Percentiles rank a stretch among this genome's conserved stretches.
These are phyloP conservation scores for Myotis myotis DNA, from an alignment of 2,797 vertebrate species.

Conservation along the genomic window DNA sequence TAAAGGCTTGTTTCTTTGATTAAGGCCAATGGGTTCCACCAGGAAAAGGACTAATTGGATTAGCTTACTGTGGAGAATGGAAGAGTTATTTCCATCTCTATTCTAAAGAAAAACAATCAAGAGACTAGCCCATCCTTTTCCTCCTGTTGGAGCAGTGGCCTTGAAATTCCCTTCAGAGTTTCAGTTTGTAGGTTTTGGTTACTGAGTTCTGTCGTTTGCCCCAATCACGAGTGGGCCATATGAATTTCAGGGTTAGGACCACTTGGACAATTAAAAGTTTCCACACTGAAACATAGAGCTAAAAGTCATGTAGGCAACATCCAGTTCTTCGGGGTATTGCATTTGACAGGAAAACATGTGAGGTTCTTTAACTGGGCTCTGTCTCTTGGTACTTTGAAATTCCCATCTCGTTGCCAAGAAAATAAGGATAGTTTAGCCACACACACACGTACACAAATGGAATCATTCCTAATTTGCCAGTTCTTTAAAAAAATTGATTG, in stretches of 20 bases:
- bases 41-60: neutral
- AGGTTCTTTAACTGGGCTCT: constrained; percentile 2
- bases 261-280: neutral
- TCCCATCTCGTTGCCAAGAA: neutral
- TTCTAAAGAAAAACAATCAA: constrained; percentile 1
- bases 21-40: neutral
- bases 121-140: neutral
- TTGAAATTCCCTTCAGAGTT: neutral
- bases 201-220: neutral
- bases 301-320: neutral
- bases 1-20: neutral
- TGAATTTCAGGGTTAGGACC: neutral
- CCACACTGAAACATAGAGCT: neutral
- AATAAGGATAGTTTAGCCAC: neutral
- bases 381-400: neutral
- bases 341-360: neutral
- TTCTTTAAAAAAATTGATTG: constrained; percentile 32
- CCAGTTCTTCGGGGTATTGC: neutral
- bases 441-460: neutral
- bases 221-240: neutral
- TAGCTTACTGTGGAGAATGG: neutral
- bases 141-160: neutral
- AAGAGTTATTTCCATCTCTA: neutral
- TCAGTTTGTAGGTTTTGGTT: neutral
- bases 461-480: neutral